Conservation (phyloP, 2,797 vertebrate species). For the Epinephelus awoara region DNA sequence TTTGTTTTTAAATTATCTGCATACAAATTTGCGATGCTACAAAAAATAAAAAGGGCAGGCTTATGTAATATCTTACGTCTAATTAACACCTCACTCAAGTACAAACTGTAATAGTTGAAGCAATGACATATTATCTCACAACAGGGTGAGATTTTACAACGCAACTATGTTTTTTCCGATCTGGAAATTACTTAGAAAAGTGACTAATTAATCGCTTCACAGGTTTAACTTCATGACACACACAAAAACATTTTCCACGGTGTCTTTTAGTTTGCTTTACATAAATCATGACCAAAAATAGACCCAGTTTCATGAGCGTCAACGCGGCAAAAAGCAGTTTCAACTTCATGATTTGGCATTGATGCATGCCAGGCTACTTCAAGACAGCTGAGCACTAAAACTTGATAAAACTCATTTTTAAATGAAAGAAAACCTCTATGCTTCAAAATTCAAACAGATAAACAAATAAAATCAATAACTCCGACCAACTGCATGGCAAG, state of each 20-base stretch:
- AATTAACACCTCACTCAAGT: background rate
- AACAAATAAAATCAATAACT: conserved; percentile 82
- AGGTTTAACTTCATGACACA: no score
- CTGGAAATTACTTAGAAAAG: conserved; percentile 36
- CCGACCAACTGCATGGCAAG: conserved; percentile 82
- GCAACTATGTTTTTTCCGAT: background rate
- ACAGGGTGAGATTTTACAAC: background rate
- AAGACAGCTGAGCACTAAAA: conserved; percentile 82
- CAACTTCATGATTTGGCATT: conserved; percentile 71
- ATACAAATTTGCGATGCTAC: background rate
- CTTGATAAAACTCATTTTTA: conserved; percentile 74
- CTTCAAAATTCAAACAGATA: conserved; percentile 75
- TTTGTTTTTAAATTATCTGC: no score
- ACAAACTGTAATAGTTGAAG: background rate
- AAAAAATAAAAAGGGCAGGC: background rate
- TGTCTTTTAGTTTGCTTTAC: conserved; percentile 66
- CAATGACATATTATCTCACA: background rate
- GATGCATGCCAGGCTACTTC: conserved; percentile 68
- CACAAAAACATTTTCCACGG: conserved; percentile 31
- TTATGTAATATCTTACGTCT: background rate
- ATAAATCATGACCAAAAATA: conserved; percentile 64
- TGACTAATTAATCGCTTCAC: background rate
- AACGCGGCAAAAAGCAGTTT: conserved; percentile 50
- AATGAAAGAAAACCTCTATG: conserved; percentile 74
- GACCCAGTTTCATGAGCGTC: conserved; percentile 35